Percentiles rank a stretch among this genome's conserved stretches.
These are phyloP conservation scores for Melanogrammus aeglefinus DNA, from an alignment of 2,797 vertebrate genomes.

Conservation along the genomic window DNA sequence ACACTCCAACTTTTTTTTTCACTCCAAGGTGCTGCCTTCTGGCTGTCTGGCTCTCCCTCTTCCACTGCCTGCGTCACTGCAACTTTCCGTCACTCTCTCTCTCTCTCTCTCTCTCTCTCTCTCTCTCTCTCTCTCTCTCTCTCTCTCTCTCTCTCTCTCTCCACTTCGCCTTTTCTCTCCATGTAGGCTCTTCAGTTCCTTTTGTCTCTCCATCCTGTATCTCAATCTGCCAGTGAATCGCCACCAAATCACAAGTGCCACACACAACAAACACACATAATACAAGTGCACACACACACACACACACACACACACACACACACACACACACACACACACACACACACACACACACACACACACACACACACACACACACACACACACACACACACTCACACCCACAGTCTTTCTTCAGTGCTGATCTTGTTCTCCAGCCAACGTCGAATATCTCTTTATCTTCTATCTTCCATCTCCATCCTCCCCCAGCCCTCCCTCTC, in stretches of 20 bases:
- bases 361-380: conserved; percentile 1
- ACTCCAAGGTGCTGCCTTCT: not conserved
- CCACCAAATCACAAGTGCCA: no score
- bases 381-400: not conserved
- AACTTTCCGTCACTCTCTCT: not conserved
- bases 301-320: no score
- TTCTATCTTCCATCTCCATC: not conserved
- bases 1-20: not conserved
- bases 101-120: not conserved
- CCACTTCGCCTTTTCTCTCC: no score
- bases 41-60: not conserved
- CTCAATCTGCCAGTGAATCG: no score
- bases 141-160: not conserved
- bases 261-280: no score
- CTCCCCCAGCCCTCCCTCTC: not conserved
- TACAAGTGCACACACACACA: not conserved
- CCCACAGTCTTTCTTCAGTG: not conserved
- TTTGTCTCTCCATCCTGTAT: not conserved
- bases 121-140: not conserved
- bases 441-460: not conserved
- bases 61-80: not conserved
- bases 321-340: not conserved
- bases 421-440: conserved; percentile 2
- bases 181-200: not conserved
- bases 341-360: conserved; percentile 3